A percentile compares a stretch with the other conserved stretches of the same genome.
These are phyloP conservation scores for Cyrtonyx montezumae DNA, from an alignment of 2,113 vertebrate species.

Conservation along the genomic window DNA sequence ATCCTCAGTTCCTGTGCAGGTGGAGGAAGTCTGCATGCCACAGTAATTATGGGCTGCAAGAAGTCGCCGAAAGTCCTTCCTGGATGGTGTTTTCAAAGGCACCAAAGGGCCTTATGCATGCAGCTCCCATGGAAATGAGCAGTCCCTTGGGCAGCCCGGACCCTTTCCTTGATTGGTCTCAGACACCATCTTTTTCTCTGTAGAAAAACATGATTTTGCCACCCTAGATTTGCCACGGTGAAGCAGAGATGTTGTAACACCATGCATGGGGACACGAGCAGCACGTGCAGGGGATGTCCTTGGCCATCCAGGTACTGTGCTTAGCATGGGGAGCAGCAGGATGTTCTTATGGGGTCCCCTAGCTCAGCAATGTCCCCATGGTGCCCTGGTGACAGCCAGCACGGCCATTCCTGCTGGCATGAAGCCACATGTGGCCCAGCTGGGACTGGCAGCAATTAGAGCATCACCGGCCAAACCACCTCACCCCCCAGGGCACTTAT, in stretches of 20 bases:
- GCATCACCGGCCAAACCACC: background rate
- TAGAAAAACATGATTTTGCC: fast-evolving
- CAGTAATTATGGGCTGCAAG: constrained; percentile 9
- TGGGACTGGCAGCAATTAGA: constrained; percentile 41
- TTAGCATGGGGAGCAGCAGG: background rate
- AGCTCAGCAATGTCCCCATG: fast-evolving
- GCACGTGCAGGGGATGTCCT: too few species aligned
- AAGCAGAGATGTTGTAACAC: background rate
- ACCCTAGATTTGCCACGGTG: background rate
- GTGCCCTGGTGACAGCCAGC: background rate
- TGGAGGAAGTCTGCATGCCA: background rate
- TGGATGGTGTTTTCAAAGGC: background rate
- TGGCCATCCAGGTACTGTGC: fast-evolving
- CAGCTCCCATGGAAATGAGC: background rate
- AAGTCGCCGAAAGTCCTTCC: background rate
- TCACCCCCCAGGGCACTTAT: constrained; percentile 30
- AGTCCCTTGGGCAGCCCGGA: background rate
- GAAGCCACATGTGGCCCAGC: constrained; percentile 11
- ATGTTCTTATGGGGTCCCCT: fast-evolving
- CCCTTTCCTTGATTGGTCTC: background rate
- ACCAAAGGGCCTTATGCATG: background rate
- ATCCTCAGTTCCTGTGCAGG: background rate
- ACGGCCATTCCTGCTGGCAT: background rate
- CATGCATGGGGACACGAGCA: fast-evolving
- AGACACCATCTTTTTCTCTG: background rate